Conservation (phyloP, 2,797 vertebrate species). For the Sphaeramia orbicularis region DNA sequence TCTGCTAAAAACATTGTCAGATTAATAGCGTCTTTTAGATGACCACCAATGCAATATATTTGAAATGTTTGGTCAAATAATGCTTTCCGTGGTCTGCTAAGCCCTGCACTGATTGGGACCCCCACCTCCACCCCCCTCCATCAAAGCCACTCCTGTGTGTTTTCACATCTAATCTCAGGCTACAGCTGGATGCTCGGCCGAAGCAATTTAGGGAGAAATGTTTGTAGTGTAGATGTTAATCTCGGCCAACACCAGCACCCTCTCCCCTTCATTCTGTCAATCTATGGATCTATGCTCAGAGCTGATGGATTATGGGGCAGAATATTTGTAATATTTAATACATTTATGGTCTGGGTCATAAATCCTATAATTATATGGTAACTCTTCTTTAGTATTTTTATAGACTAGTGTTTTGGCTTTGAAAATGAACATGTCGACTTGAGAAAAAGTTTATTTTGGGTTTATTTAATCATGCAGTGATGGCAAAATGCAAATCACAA, state of each 20-base stretch:
- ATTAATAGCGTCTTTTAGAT: background rate
- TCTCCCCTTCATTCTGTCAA: background rate
- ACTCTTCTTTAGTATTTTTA: too few relatives aligned
- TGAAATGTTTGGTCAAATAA: background rate
- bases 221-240: conserved; percentile 56
- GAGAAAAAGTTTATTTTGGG: background rate
- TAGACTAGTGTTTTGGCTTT: too few relatives aligned
- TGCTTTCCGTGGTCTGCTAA: conserved; percentile 9
- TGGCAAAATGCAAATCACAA: background rate
- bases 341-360: too few relatives aligned
- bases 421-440: too few relatives aligned
- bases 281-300: conserved; percentile 37
- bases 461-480: background rate
- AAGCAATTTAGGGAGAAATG: conserved; percentile 56
- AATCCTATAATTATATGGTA: too few relatives aligned
- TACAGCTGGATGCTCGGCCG: conserved; percentile 56
- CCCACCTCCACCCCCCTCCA: background rate
- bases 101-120: conserved; percentile 13
- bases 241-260: conserved; percentile 14
- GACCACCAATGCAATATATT: background rate
- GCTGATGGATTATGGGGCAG: conserved; percentile 26
- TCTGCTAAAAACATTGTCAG: background rate
- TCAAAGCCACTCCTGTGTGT: conserved; percentile 33
- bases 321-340: conserved; percentile 14
- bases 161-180: conserved; percentile 65